Evolutionary conservation across 2,113 vertebrate species (phyloP).

Genomic region (Physeter macrocephalus): DNA sequence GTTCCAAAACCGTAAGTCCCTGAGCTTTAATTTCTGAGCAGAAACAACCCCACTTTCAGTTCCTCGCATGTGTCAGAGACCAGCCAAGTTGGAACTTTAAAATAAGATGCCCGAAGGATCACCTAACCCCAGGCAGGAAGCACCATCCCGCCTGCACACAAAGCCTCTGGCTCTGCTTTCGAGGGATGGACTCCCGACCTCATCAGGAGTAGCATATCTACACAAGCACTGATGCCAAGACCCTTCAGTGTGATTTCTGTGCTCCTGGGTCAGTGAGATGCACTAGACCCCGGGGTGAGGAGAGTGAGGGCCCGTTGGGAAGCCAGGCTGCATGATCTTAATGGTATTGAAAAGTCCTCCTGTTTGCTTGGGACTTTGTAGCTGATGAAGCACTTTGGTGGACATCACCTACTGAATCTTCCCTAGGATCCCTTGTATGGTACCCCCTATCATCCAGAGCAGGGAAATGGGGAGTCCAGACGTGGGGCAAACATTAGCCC

Average conservation of each 20-base stretch:
- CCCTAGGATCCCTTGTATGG: neutral
- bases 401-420: neutral
- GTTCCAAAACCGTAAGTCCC: neutral
- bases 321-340: neutral
- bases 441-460: fast-evolving
- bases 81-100: neutral
- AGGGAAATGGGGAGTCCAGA: neutral
- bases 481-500: neutral
- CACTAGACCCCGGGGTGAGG: neutral
- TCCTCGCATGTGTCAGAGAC: neutral
- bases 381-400: neutral
- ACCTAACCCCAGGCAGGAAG: neutral
- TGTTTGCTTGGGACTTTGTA: neutral
- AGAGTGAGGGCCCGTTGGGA: neutral
- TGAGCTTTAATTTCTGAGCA: neutral
- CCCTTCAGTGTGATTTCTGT: fast-evolving
- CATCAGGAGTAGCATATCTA: neutral
- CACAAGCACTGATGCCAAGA: too few species aligned
- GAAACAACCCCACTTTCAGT: neutral
- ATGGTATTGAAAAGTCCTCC: fast-evolving
- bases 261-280: neutral
- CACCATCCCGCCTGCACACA: too few species aligned
- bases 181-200: fast-evolving
- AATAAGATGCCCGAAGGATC: neutral
- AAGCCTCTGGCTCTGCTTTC: neutral